Base-by-base conservation (phyloP, 2,113 vertebrate species). In the Plecturocebus donacophilus region DNA sequence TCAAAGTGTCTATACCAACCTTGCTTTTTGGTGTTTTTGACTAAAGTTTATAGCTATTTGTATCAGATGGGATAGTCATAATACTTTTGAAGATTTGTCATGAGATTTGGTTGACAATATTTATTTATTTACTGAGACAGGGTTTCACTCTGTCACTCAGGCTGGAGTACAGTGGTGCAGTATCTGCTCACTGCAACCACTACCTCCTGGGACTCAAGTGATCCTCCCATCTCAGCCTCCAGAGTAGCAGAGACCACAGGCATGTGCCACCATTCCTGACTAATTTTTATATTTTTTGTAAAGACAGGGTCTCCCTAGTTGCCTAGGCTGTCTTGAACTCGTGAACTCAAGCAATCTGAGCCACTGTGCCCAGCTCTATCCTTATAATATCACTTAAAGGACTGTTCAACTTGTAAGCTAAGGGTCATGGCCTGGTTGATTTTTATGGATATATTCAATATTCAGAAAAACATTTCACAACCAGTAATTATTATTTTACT, bases 1-100 rank as follows among this genome's bases (percentile, higher is more conserved):
- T 95, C 40, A 83, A 61, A 91, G 12, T 89, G 1, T 32, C 42
- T 40, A 27, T 90, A 70, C 23, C 64, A 85, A 30, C 17, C 25
- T 95, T 97, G 27, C 6, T 80, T 71, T 93, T 85, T 81, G 54
- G 58, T 87, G 6, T 83, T 88, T 87, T 94, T 89, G 38, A 91
- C 40, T 89, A 64, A 91, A 80, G 58, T 87, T 92, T 96, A 49
- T 8, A 87, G 52, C 42, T 90, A 11, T 42, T 52, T 90, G 45
- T 93, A 19, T 84, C 68, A 61, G 32, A 45, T 96, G n/a, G 19
- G 23, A 54, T 80, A 13, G 90, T 84, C 80, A 85, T 58, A 92
- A 77, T 82, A 85, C 25, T 94, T 82, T 93, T 96, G 42, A 87
- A 89, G 66, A 66, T 79, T 95, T 93, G 93, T 47, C 4, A 12